Percentiles rank a stretch among this genome's conserved stretches.
Evolutionary conservation across 2,797 vertebrate species (phyloP).

Genomic region (Tangara arthus): DNA sequence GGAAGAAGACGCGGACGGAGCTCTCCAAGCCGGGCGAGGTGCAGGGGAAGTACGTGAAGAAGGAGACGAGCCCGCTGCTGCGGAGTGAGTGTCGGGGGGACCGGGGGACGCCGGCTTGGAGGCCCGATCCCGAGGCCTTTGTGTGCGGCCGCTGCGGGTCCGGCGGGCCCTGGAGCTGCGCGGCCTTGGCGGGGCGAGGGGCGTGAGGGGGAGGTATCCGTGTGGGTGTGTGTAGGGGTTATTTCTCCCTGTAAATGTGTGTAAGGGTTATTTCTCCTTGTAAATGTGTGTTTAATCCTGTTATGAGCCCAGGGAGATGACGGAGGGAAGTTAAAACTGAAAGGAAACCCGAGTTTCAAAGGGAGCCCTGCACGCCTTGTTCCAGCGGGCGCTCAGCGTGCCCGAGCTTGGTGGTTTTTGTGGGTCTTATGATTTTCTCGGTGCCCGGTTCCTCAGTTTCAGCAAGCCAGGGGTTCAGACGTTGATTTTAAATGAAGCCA

Average conservation of each 20-base stretch:
- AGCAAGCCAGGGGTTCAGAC: background rate
- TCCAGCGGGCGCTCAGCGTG: rapidly evolving
- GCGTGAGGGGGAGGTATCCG: background rate
- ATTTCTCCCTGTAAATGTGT: rapidly evolving
- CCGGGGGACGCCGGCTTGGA: background rate
- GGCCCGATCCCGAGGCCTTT: background rate
- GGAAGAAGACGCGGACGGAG: slow-evolving; percentile 97
- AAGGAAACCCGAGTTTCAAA: background rate
- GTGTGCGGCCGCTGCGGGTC: background rate
- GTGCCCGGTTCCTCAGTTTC: rapidly evolving
- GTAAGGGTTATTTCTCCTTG: rapidly evolving
- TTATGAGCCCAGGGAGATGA: background rate
- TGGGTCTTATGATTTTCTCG: rapidly evolving
- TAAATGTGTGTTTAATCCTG: no score
- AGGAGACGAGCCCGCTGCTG: slow-evolving; percentile 94
- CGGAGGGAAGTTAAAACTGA: background rate
- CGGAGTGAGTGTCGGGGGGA: slow-evolving; percentile 80
- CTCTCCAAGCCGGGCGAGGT: slow-evolving; percentile 95
- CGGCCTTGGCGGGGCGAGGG: background rate
- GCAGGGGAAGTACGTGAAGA: slow-evolving; percentile 97
- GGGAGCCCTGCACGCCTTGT: background rate
- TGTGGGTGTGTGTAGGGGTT: rapidly evolving
- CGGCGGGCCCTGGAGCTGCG: background rate
- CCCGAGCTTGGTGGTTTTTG: rapidly evolving
- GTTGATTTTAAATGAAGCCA: background rate